Percentiles rank a stretch among this genome's conserved stretches.
Evolutionary conservation across 2,888 invertebrate species (phyloP).

Genomic region (Drosophila robusta): DNA sequence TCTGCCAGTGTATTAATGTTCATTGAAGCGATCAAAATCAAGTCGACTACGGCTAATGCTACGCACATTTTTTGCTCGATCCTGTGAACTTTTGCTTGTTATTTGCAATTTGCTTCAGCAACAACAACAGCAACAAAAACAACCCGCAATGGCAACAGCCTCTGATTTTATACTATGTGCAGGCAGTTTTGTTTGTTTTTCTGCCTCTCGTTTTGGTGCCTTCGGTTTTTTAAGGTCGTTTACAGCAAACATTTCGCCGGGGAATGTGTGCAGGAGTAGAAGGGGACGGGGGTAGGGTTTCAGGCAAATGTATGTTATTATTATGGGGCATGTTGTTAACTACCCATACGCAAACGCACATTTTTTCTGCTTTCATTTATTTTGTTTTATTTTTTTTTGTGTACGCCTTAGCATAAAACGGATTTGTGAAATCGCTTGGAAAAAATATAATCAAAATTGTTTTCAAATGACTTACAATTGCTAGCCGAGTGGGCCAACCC

Average conservation of each 20-base stretch:
- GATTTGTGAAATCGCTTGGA: conserved; percentile 83
- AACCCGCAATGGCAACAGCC: conserved; percentile 33
- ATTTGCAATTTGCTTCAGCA: conserved; percentile 74
- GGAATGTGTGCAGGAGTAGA: conserved; percentile 2
- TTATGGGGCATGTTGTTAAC: conserved; percentile 81
- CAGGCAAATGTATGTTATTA: conserved; percentile 76
- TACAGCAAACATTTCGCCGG: conserved; percentile 73
- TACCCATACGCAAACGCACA: conserved; percentile 75
- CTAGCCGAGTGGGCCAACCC: conserved; percentile 22
- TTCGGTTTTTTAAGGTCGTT: conserved; percentile 77
- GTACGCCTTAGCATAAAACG: conserved; percentile 67
- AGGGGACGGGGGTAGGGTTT: background rate
- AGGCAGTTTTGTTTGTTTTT: conserved; percentile 73
- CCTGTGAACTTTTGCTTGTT: conserved; percentile 74
- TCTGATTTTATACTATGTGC: conserved; percentile 68
- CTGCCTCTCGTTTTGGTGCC: conserved; percentile 41
- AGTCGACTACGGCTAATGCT: conserved; percentile 80
- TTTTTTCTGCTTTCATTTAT: conserved; percentile 24
- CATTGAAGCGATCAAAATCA: conserved; percentile 81
- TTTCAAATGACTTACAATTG: conserved; percentile 81
- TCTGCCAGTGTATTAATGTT: conserved; percentile 75
- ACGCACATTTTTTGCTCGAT: conserved; percentile 70
- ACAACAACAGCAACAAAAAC: conserved; percentile 25
- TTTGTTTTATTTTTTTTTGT: conserved; percentile 3
- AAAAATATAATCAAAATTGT: conserved; percentile 82